Evolutionary conservation across 92 coral and sea anemone genomes (phyloP).

Genomic region (Umimayanthus kanabou): DNA sequence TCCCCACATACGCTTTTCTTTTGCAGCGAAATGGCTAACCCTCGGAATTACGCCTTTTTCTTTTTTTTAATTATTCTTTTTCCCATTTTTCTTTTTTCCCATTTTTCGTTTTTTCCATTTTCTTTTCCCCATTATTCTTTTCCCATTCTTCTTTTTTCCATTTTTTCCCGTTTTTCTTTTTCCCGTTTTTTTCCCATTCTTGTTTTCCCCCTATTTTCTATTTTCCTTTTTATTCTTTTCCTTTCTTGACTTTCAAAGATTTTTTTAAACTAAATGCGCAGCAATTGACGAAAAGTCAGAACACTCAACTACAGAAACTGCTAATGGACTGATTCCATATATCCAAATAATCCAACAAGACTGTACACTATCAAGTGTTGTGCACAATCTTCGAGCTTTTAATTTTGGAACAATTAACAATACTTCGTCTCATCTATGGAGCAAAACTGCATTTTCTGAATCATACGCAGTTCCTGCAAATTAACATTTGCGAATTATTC

Average conservation of each 20-base stretch:
- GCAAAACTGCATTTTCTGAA: too few relatives aligned
- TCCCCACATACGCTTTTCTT: too few relatives aligned
- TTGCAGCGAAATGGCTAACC: not conserved
- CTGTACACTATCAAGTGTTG: not conserved
- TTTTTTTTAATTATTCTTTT: not conserved
- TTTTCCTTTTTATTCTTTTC: too few relatives aligned
- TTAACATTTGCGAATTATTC: too few relatives aligned
- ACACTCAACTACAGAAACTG: not conserved
- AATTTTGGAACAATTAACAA: too few relatives aligned
- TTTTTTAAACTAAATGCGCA: too few relatives aligned
- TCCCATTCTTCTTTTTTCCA: not conserved
- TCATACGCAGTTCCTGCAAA: too few relatives aligned
- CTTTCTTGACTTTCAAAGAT: not conserved
- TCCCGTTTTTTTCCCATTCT: not conserved
- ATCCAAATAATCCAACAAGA: not conserved
- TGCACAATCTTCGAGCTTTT: not conserved
- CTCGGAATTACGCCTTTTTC: not conserved
- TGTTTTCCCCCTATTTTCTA: too few relatives aligned
- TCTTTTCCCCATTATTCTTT: not conserved
- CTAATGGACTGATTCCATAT: not conserved
- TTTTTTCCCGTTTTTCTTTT: not conserved
- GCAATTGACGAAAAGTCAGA: not conserved
- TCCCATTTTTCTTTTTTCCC: not conserved
- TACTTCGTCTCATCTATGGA: too few relatives aligned
- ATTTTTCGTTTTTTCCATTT: not conserved